These are phyloP conservation scores for Lagodon rhomboides DNA, from an alignment of 2,797 vertebrate genomes.

Conservation along the genomic window DNA sequence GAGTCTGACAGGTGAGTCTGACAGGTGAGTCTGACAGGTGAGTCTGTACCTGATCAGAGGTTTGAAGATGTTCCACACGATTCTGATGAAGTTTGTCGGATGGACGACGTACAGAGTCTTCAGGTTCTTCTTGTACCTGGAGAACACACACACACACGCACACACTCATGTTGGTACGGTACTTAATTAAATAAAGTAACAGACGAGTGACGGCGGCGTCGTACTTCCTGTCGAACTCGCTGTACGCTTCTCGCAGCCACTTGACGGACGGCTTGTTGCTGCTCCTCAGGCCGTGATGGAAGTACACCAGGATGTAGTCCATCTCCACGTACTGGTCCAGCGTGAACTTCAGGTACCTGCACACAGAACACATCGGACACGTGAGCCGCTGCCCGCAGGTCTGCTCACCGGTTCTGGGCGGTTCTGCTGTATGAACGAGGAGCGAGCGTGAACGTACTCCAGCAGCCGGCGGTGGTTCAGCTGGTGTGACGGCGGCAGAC, in stretches of 20 bases:
- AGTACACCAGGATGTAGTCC: constrained; percentile 90
- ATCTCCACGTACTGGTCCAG: constrained; percentile 91
- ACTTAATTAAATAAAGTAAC: no score
- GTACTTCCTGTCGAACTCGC: constrained; percentile 91
- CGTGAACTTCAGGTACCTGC: constrained; percentile 89
- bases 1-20: no score
- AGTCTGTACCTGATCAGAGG: constrained; percentile 89
- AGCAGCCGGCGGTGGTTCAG: constrained; percentile 90
- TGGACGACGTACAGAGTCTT: constrained; percentile 91
- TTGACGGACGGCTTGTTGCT: constrained; percentile 89
- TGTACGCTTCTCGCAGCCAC: constrained; percentile 89
- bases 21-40: neutral
- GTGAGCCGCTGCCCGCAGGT: neutral
- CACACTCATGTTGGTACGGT: neutral
- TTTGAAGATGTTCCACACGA: constrained; percentile 91
- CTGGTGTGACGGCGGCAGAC: constrained; percentile 90
- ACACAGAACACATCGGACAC: neutral
- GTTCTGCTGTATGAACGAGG: neutral
- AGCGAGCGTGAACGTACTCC: constrained; percentile 80
- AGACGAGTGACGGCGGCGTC: constrained; percentile 27
- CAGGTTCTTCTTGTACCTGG: constrained; percentile 93
- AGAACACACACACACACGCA: neutral
- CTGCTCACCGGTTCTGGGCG: no score
- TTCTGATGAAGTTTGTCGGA: constrained; percentile 90
- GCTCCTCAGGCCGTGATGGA: constrained; percentile 90